Evolutionary conservation across 2,797 vertebrate genomes (phyloP), one percentile per base, ranked within the genome.

Genomic region (Syndactyla subalaris): DNA sequence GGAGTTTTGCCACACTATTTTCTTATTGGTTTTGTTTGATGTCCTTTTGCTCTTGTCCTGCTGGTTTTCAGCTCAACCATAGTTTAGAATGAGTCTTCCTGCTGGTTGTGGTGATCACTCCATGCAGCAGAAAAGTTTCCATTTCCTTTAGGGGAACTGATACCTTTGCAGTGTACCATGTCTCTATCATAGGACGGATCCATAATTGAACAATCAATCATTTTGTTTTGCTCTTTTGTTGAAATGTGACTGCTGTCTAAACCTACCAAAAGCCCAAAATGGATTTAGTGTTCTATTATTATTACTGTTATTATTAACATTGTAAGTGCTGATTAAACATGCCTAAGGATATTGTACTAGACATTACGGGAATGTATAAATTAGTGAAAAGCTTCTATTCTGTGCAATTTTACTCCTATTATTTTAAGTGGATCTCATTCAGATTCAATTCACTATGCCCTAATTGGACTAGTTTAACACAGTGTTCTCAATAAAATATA

Each of bases 351-450:
- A 98, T 98, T 98, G 96, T 97, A 96, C 96, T 98, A 97, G 98
- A 98, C 97, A 97, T 98, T 98, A 98, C n/a, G 3, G 96, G 97
- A 98, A 98, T 93, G 85, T 98, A 98, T 97, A 98, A 97, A 98
- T 98, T 97, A 95, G 20, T 59, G 82, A 88, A 98, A 98, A 98
- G 97, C 98, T 98, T 97, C 97, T 97, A 80, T 96, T 98, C 96
- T 93, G 85, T 97, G 98, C 98, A 98, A 98, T 98, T 98, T 97
- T 95, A 97, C 96, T 96, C 96, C 97, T 98, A 97, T 99, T 98
- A 98, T 98, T 99, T 98, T 98, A 98, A 99, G 98, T 98, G 97
- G 97, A 98, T 98, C 98, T 98, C 98, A 98, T 97, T 98, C 93
- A 97, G 74, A 93, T 97, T 97, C 91, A 95, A 98, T 99, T 99